Base-by-base conservation (phyloP, 2,888 invertebrate genomes). In the Trissolcus brochymenae region DNA sequence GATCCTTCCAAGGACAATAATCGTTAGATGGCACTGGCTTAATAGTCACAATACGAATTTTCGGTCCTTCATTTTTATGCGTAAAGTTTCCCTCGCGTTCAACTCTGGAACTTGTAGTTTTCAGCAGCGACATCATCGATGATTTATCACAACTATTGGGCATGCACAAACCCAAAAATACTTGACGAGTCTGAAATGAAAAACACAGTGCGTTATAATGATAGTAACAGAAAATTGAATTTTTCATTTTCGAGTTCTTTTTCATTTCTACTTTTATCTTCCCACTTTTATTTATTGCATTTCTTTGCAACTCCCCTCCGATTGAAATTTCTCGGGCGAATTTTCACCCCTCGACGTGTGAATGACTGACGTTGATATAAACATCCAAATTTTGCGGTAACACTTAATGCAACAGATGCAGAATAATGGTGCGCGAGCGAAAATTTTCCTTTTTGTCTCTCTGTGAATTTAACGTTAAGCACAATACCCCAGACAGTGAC, bases 91-190 rank as follows among this genome's bases (percentile, higher is more conserved):
- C 86, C 68, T 86, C 86, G 9, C 73, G 79, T 73, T 84, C 85
- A 80, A 92, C 91, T 57, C 88, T 81, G 65, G 86, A 85, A 49
- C 87, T 88, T 76, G 84, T 87, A n/a, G 87, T 85, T 65, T 87
- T 80, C 56, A 89, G 74, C 84, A 89, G 85, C 64, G 89, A 89
- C 79, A 81, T 84, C 73, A 89, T 68, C 17, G 89, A 88, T 21
- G 78, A 60, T 60, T 81, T 84, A 53, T 91, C 91, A 86, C 95
- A 95, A 0, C 93, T 92, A 70, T 91, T 90, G 6, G 95, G 95
- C 81, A 95, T 89, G 85, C 95, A 95, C 85, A 94, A 92, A 7
- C 95, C 95, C 64, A 95, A 90, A 86, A 94, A 92, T 81, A 95
- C 89, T 83, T 92, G 90, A 78, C 94, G 91, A 78, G 92, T 91